Evolutionary conservation across 1,140 invertebrate genomes (phyloP).

Genomic region (Listronotus oregonensis): DNA sequence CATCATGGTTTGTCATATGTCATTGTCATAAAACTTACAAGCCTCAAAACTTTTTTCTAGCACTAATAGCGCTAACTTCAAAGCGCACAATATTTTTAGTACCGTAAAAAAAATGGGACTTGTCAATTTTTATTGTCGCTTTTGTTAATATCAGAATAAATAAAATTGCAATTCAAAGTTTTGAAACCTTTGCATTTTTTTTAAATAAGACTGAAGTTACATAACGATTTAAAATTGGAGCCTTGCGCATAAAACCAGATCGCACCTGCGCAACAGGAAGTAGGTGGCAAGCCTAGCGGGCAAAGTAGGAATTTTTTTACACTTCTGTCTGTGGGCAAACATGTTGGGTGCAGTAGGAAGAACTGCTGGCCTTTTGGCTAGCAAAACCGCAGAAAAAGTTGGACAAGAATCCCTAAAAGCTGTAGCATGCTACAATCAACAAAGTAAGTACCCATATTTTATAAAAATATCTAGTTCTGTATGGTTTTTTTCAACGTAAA

Average conservation of each 20-base stretch:
- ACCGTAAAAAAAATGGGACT: too few relatives aligned
- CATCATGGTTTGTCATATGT: too few relatives aligned
- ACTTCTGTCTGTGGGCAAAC: constrained; percentile 39
- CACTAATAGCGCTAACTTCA: too few relatives aligned
- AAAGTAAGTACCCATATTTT: constrained; percentile 41
- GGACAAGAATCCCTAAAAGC: constrained; percentile 51
- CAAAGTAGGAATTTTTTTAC: constrained; percentile 12
- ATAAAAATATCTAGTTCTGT: constrained; percentile 1
- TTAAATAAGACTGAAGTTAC: background rate
- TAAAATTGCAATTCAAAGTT: too few relatives aligned
- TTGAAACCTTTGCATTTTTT: too few relatives aligned
- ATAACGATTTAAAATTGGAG: constrained; percentile 21
- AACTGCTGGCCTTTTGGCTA: constrained; percentile 55
- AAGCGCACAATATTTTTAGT: too few relatives aligned
- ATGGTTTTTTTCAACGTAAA: constrained; percentile 1
- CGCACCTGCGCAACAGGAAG: constrained; percentile 32
- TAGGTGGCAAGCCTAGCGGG: constrained; percentile 32
- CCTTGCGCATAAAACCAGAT: background rate
- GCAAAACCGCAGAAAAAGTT: constrained; percentile 54
- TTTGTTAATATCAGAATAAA: too few relatives aligned
- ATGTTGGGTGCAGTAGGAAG: constrained; percentile 56
- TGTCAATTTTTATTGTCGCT: too few relatives aligned
- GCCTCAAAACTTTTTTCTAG: too few relatives aligned
- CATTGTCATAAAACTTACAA: too few relatives aligned
- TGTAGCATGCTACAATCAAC: constrained; percentile 43